Evolutionary conservation across 2,113 vertebrate genomes (phyloP).

Genomic region (Tricholaema leucomelas): DNA sequence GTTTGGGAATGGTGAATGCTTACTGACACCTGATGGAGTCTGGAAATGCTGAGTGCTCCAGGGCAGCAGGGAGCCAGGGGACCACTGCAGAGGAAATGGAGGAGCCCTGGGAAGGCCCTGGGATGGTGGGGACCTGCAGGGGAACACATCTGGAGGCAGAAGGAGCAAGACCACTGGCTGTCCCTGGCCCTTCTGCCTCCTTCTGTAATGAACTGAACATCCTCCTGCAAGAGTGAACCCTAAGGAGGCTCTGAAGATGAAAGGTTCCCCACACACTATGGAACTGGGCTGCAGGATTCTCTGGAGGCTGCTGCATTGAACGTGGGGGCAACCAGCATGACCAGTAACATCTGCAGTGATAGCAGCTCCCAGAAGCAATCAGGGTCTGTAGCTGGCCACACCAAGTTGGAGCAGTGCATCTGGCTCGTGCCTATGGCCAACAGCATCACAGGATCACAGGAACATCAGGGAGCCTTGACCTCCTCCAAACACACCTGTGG

Average conservation of each 20-base stretch:
- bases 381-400: rapidly evolving
- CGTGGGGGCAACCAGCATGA: neutral
- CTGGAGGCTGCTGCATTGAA: neutral
- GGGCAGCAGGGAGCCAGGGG: neutral
- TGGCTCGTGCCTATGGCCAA: rapidly evolving
- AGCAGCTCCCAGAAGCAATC: neutral
- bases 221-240: neutral
- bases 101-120: neutral
- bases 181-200: neutral
- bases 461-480: neutral
- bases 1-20: neutral
- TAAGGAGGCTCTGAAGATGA: rapidly evolving
- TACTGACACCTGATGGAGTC: neutral
- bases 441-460: too few relatives aligned
- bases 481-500: neutral
- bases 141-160: neutral
- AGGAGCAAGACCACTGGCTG: neutral
- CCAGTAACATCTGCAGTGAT: neutral
- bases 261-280: neutral
- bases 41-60: neutral
- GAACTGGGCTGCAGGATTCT: neutral
- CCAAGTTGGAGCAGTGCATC: neutral
- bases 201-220: neutral
- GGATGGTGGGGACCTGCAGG: neutral
- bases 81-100: neutral